Evolutionary conservation across 1,140 invertebrate species (phyloP).

Genomic region (Callitettix versicolor): DNA sequence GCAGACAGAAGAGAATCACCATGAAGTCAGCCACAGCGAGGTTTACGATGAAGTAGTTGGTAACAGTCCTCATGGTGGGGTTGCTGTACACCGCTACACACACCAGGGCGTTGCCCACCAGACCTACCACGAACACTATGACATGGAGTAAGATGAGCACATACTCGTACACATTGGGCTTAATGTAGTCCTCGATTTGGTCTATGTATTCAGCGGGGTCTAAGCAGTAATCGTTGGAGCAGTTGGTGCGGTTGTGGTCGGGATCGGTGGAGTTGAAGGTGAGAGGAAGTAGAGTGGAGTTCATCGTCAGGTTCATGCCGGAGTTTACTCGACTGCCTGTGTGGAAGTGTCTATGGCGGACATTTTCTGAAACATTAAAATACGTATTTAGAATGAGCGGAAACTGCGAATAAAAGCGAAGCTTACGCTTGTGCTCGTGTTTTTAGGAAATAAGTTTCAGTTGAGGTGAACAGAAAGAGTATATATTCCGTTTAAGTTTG

Average conservation of each 20-base stretch:
- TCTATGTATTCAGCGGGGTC: constrained; percentile 47
- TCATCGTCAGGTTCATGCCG: no score
- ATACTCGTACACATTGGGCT: constrained; percentile 49
- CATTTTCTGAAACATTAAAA: no score
- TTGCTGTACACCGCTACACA: constrained; percentile 79
- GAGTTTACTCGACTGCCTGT: no score
- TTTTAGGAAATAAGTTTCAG: no score
- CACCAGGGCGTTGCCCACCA: constrained; percentile 78
- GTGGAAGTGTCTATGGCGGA: no score
- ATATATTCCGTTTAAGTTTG: no score
- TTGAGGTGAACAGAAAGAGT: no score
- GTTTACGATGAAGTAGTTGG: constrained; percentile 89
- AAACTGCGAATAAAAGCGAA: no score
- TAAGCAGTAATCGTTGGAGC: constrained; percentile 23
- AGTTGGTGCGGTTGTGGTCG: constrained; percentile 1
- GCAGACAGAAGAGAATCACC: constrained; percentile 78
- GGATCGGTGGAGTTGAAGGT: no score
- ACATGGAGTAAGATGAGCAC: constrained; percentile 54
- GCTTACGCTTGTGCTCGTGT: no score
- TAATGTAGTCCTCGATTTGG: constrained; percentile 45
- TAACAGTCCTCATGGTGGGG: constrained; percentile 77
- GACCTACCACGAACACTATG: constrained; percentile 61
- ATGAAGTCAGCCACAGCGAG: constrained; percentile 83
- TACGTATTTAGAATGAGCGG: no score
- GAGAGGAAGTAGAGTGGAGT: no score